Conservation (phyloP, 2,888 invertebrate species). For the Cephonodes hylas region DNA sequence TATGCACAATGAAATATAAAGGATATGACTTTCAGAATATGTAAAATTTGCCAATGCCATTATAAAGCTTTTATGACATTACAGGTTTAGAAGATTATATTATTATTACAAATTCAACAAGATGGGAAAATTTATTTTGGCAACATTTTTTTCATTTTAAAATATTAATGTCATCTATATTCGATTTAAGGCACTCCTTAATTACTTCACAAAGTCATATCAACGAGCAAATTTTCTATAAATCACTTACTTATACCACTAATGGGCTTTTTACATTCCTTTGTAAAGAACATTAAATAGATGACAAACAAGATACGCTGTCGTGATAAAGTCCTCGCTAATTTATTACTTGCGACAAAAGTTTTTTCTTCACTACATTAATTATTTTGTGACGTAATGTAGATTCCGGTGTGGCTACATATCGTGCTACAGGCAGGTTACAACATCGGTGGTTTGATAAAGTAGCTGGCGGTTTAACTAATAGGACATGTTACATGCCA, state of each 20-base stretch:
- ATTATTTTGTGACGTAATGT: not conserved
- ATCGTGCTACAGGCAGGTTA: not conserved
- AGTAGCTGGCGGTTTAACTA: not conserved
- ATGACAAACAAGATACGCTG: slow-evolving; percentile 5
- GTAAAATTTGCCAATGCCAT: too few relatives aligned
- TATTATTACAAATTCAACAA: not conserved
- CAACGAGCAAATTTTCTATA: not conserved
- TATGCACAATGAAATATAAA: too few relatives aligned
- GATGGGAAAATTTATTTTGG: not conserved
- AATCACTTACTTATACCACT: not conserved
- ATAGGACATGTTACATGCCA: not conserved
- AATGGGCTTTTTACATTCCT: slow-evolving; percentile 8
- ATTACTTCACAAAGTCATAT: not conserved
- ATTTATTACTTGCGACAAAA: slow-evolving; percentile 22
- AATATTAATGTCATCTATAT: not conserved
- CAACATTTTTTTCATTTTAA: too few relatives aligned
- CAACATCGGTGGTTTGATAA: not conserved
- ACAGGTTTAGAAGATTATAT: too few relatives aligned
- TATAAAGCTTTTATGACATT: too few relatives aligned
- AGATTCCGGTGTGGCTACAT: not conserved
- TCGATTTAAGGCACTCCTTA: not conserved
- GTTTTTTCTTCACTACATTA: not conserved
- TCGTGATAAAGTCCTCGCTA: not conserved
- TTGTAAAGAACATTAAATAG: slow-evolving; percentile 6
- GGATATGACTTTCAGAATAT: too few relatives aligned